Base-by-base conservation (phyloP, 2,113 vertebrate genomes). In the Tupaia chinensis region DNA sequence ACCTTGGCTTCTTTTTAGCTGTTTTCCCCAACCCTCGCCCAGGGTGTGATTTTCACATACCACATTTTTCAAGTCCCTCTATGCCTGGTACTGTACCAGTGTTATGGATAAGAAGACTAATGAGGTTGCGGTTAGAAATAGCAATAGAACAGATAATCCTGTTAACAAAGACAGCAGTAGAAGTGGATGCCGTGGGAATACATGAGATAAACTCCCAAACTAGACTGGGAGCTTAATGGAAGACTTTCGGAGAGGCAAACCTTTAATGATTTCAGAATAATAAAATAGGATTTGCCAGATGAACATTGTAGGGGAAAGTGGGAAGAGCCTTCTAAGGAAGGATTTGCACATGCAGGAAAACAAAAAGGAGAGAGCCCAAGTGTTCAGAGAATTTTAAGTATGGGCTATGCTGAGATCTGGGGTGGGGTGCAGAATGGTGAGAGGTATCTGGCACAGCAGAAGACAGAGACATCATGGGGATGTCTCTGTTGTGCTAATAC, bases 201-300 rank as follows among this genome's bases (percentile, higher is more conserved):
- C 85, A 20, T 58, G 13, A 87, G 23, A 87, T 87, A 63, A 96
- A 56, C 8, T 54, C 19, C 19, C 5, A 85, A 73, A 53, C 16
- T 17, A 76, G 56, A 63, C 0, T 81, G 25, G 9, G 34, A 4
- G 1, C 32, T 68, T n/a, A 19, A 56, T 22, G 25, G 19, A 78
- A 81, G 44, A 87, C 7, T 63, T 79, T 15, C 0, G 58, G 76
- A 66, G 68, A 77, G 17, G 20, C 6, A 22, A 93, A 80, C 7
- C 66, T 69, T 93, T 73, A 65, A 61, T 65, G 77, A 79, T 17
- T 87, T 94, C 27, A 58, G n/a, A 81, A 19, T 77, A 63, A 88
- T 17, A 58, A 58, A 58, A 61, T 58, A 91, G n/a, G 63, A 78
- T 87, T 19, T 83, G 22, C 60, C 25, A 32, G 56, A 72, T 70